Evolutionary conservation across 2,888 invertebrate species (phyloP), one percentile per base, ranked within the genome.

Genomic region (Ditula angustiorana): DNA sequence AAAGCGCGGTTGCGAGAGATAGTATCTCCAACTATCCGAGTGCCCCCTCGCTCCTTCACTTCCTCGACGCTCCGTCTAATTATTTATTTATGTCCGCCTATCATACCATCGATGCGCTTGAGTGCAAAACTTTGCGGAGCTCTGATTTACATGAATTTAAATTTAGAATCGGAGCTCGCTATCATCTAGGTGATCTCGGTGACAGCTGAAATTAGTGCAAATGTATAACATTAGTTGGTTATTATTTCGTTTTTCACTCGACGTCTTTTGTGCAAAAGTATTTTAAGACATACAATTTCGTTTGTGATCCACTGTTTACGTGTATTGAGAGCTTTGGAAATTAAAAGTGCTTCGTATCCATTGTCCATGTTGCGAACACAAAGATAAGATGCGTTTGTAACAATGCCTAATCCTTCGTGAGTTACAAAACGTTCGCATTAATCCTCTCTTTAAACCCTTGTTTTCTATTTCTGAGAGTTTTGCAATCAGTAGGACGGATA

Each of bases 1-100:
- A 92, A 92, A 92, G 90, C 91, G 88, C 89, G 90, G 89, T 88
- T 88, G 87, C 87, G 79, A 76, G 79, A 82, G 91, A 92, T 92
- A 85, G 73, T 80, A 92, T 92, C 92, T 89, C 82, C 74, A 90
- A 90, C 90, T 90, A 90, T 88, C 85, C 80, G 81, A 76, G 78
- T 79, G 77, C 82, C 76, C 77, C 78, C 74, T 67, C 67, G 26
- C 66, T 62, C 66, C 70, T 67, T 66, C 65, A 81, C 86, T 84
- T 87, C 87, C 87, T 88, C 86, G 80, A 78, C 71, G 79, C 81
- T 78, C 82, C 85, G 82, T 88, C 90, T 92, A 91, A 92, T 92
- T 92, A 92, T 92, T 90, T 92, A 92, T 91, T 91, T 92, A 90
- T 84, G 88, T 81, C 79, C 79, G 75, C 78, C 82, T 92, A 92